Evolutionary conservation across 2,113 vertebrate genomes (phyloP), one percentile per base, ranked within the genome.

Genomic region (Dipodomys ordii): DNA sequence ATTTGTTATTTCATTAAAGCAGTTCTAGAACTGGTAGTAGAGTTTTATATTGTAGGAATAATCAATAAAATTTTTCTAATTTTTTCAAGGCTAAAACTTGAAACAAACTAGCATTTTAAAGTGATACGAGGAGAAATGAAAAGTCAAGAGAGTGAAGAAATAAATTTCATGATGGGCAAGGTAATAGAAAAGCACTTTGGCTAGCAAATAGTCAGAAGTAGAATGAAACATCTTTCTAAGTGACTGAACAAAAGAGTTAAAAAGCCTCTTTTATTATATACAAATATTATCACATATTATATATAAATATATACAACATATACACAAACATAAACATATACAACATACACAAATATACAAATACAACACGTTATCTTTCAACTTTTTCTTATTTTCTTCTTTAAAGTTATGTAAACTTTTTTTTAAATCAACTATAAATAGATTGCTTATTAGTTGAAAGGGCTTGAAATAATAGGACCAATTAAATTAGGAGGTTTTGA

Each of bases 351-450:
- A 18, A 10, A 49, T 2, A 12, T 49, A 49, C 49, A 49, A 49
- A 49, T 49, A 12, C 12, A 49, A 11, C 49, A 49, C 8, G 12
- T 49, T 49, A 87, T 78, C 18, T 87, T 90, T 78, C 20, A 86
- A 80, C 1, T 25, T 95, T 93, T 92, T 83, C 71, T 62, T 87
- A 73, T n/a, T 92, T 89, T 74, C 23, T 93, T 93, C 67, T 92
- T 87, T 92, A 71, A 71, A 93, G 64, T 77, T 83, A 90, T 2
- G 73, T 92, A 92, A 72, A 68, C 67, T 92, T 92, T 95, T 90
- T 95, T 95, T 90, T 96, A 94, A 94, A 44, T 94, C 93, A 85
- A 90, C 88, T 92, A 65, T 92, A 83, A 90, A 68, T 88, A 60
- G 68, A 85, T 94, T 89, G 35, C 53, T 72, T 90, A 2, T 90